Evolutionary conservation across 2,888 invertebrate genomes (phyloP).

Genomic region (Oligia latruncula): DNA sequence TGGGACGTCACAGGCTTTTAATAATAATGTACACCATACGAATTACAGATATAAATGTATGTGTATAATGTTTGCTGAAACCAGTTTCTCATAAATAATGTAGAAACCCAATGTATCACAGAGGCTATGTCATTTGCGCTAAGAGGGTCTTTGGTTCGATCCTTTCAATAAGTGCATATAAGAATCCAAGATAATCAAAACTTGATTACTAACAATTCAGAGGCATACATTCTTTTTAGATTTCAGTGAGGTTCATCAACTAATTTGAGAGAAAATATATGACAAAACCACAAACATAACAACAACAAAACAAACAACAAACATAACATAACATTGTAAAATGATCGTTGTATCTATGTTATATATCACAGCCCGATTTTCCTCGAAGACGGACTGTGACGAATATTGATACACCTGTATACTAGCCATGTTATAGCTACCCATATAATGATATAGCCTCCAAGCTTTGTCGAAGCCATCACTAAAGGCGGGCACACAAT

Average conservation of each 20-base stretch:
- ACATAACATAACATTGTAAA: background rate
- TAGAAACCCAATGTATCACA: background rate
- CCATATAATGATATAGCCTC: slow-evolving; percentile 25
- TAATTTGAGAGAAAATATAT: background rate
- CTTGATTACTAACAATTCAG: background rate
- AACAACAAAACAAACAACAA: no score
- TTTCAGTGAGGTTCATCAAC: background rate
- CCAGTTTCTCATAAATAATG: background rate
- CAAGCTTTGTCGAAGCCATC: slow-evolving; percentile 40
- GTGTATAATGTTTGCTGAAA: background rate
- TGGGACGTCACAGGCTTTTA: background rate
- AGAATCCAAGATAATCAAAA: background rate
- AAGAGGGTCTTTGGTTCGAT: background rate
- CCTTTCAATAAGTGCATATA: background rate
- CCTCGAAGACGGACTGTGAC: slow-evolving; percentile 20
- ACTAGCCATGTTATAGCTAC: slow-evolving; percentile 12
- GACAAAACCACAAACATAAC: background rate
- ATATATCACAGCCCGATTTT: background rate
- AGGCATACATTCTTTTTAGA: background rate
- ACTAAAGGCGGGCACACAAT: slow-evolving; percentile 52
- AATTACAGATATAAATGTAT: background rate
- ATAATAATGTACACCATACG: background rate
- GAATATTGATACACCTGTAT: slow-evolving; percentile 37
- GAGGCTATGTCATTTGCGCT: background rate
- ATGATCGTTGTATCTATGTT: background rate